phyloP scores from a whole-genome alignment of 1,140 invertebrate species.

The Helicoverpa armigera region DNA sequence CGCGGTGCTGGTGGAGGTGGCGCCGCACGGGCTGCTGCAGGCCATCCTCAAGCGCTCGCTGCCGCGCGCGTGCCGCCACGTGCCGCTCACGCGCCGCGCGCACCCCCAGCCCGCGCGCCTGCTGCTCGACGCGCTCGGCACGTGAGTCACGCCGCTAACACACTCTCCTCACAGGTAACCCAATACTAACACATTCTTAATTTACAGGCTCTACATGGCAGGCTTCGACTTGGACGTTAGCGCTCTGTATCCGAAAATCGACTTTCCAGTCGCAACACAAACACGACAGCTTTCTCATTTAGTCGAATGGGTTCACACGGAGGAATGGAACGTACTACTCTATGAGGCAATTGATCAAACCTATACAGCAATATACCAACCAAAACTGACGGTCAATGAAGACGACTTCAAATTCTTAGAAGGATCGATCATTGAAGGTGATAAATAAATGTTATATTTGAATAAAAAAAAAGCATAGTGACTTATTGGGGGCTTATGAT shows the following conservation, averaged over 20 bases:
- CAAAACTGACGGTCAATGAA: too few relatives aligned
- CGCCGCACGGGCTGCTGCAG: slow-evolving; percentile 92
- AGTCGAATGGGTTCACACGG: slow-evolving; percentile 90
- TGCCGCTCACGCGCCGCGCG: slow-evolving; percentile 92
- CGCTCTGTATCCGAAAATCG: slow-evolving; percentile 88
- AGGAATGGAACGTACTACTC: slow-evolving; percentile 62
- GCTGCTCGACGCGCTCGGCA: slow-evolving; percentile 90
- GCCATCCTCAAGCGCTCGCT: slow-evolving; percentile 88
- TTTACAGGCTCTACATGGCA: slow-evolving; percentile 88
- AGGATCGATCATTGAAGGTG: too few relatives aligned
- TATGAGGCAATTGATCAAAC: too few relatives aligned
- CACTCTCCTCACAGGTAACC: background rate
- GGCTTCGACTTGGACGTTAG: slow-evolving; percentile 88
- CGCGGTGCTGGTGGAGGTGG: slow-evolving; percentile 92
- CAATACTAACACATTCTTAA: background rate
- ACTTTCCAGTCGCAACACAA: slow-evolving; percentile 89
- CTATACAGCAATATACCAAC: too few relatives aligned
- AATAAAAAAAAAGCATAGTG: background rate
- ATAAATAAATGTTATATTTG: background rate
- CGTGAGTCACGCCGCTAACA: slow-evolving; percentile 72
- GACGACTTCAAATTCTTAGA: too few relatives aligned
- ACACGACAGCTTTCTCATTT: slow-evolving; percentile 89
- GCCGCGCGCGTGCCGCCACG: slow-evolving; percentile 86
- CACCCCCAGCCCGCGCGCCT: slow-evolving; percentile 89
- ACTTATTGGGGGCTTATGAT: background rate